Conservation (phyloP, 1,140 invertebrate species). For the Antheraea pernyi region DNA sequence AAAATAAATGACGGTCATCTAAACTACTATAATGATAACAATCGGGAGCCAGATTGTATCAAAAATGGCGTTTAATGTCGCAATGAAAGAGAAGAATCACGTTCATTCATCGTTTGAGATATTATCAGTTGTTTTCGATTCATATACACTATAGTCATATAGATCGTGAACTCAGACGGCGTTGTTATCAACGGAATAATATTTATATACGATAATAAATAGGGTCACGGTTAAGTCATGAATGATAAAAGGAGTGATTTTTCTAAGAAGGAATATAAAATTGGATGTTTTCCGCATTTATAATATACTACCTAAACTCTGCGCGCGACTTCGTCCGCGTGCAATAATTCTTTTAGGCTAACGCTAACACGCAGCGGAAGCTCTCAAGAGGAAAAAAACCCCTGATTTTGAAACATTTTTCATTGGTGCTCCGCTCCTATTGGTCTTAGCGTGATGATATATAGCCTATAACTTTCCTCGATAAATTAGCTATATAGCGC, state of each 20-base stretch:
- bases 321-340: too few relatives aligned
- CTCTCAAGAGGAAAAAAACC: too few relatives aligned
- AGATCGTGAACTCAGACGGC: background rate
- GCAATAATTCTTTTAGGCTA: too few relatives aligned
- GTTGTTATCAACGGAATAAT: background rate
- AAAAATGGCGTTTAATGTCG: constrained; percentile 37
- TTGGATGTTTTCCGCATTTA: background rate
- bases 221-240: constrained; percentile 7
- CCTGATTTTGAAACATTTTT: too few relatives aligned
- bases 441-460: too few relatives aligned
- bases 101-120: constrained; percentile 24
- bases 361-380: too few relatives aligned
- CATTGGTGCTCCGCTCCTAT: too few relatives aligned
- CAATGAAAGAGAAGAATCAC: constrained; percentile 45
- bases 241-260: constrained; percentile 6
- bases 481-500: too few relatives aligned
- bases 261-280: constrained; percentile 1
- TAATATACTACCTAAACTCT: background rate
- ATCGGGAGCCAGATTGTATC: constrained; percentile 34
- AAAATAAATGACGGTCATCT: constrained; percentile 22
- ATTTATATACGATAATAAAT: background rate
- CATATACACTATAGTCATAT: background rate
- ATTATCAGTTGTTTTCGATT: background rate
- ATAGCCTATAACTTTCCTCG: too few relatives aligned
- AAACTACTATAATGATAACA: constrained; percentile 33